phyloP scores from a whole-genome alignment of 1,140 invertebrate species.

The Lamellibrachia luymesi region DNA sequence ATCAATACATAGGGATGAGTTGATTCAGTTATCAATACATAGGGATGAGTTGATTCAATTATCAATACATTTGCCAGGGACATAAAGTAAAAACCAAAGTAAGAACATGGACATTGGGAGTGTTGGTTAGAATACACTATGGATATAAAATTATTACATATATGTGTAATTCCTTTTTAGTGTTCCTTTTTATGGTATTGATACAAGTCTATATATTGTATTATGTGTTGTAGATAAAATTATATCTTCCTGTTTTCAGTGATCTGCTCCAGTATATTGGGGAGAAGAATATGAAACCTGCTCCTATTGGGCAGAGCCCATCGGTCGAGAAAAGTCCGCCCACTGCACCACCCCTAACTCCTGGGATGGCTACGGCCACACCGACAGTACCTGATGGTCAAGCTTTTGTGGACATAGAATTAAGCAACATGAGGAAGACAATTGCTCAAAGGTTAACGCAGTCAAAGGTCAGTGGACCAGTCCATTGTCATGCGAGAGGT shows the following conservation, averaged over 20 bases:
- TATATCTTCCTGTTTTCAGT: conserved; percentile 30
- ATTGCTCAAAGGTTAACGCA: conserved; percentile 85
- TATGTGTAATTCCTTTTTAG: no score
- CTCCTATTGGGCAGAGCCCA: conserved; percentile 39
- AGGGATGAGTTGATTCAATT: no score
- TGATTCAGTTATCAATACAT: no score
- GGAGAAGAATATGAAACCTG: conserved; percentile 61
- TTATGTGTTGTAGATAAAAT: not conserved
- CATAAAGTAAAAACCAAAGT: no score
- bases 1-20: no score
- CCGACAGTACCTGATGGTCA: conserved; percentile 35
- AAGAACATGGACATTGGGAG: no score
- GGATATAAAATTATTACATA: no score
- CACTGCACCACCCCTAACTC: conserved; percentile 46
- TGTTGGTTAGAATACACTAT: no score
- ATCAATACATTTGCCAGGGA: no score
- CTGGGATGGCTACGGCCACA: conserved; percentile 17
- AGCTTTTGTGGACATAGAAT: conserved; percentile 73
- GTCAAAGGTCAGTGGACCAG: conserved; percentile 69
- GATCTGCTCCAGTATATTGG: conserved; percentile 66
- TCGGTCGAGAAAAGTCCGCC: conserved; percentile 53
- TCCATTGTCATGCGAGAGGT: conserved; percentile 11
- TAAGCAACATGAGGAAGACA: conserved; percentile 78
- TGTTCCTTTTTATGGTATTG: no score
- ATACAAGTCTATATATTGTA: not conserved